Percentiles rank a stretch among this genome's conserved stretches.
Evolutionary conservation across 2,888 invertebrate species (phyloP).

Genomic region (Trissoscelio sp.): DNA sequence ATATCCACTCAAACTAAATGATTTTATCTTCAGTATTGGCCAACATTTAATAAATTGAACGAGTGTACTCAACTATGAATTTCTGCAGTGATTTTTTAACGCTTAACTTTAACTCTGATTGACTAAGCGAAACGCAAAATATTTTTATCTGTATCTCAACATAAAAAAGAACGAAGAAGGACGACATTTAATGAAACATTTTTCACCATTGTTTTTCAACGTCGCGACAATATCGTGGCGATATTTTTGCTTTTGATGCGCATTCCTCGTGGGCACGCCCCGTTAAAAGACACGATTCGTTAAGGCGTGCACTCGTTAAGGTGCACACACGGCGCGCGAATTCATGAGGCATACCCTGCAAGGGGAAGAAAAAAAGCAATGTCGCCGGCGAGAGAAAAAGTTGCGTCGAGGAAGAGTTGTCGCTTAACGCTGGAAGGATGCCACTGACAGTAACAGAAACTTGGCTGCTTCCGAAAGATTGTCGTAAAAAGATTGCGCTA

Average conservation of each 20-base stretch:
- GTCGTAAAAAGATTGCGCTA: constrained; percentile 57
- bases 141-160: constrained; percentile 9
- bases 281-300: constrained; percentile 65
- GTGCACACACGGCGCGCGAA: constrained; percentile 55
- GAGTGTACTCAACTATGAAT: constrained; percentile 12
- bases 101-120: constrained; percentile 3
- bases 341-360: constrained; percentile 53
- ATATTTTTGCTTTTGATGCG: constrained; percentile 44
- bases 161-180: neutral
- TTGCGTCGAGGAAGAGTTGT: constrained; percentile 34
- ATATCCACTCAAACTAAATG: constrained; percentile 44
- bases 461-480: constrained; percentile 46
- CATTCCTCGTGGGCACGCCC: constrained; percentile 48
- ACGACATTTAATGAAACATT: constrained; percentile 27
- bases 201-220: constrained; percentile 33
- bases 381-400: constrained; percentile 34
- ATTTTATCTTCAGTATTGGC: constrained; percentile 14
- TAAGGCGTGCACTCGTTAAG: constrained; percentile 65
- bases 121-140: too few species aligned
- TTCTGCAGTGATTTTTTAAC: constrained; percentile 22
- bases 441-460: constrained; percentile 41
- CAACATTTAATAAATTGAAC: constrained; percentile 23
- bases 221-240: constrained; percentile 19
- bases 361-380: constrained; percentile 19
- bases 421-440: constrained; percentile 49